phyloP scores from a whole-genome alignment of 2,888 invertebrate genomes.

The Theretra japonica region DNA sequence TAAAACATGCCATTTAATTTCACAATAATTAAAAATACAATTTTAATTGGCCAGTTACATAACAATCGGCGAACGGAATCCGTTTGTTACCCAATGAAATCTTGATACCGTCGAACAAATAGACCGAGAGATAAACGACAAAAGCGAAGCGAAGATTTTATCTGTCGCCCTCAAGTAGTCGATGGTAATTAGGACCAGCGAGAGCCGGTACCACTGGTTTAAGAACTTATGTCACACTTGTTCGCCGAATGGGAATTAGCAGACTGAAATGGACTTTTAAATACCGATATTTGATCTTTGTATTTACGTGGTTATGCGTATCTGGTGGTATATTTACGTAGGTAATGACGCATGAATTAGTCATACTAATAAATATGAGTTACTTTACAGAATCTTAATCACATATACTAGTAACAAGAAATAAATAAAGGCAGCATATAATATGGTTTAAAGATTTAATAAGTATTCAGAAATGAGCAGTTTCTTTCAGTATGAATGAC shows the following conservation, averaged over 20 bases:
- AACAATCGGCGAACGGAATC: constrained; percentile 56
- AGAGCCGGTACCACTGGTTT: constrained; percentile 29
- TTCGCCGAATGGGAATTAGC: constrained; percentile 27
- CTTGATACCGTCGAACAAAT: constrained; percentile 70
- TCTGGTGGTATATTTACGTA: too few relatives aligned
- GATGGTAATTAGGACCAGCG: constrained; percentile 55
- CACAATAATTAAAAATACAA: constrained; percentile 13
- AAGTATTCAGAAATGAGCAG: too few relatives aligned
- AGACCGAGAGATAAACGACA: constrained; percentile 67
- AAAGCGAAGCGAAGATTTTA: constrained; percentile 61
- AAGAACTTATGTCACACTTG: constrained; percentile 32
- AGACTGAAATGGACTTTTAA: background rate
- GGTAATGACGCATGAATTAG: too few relatives aligned
- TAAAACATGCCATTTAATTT: background rate
- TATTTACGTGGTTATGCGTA: too few relatives aligned
- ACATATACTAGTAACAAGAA: too few relatives aligned
- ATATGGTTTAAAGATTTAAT: too few relatives aligned
- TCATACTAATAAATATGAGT: too few relatives aligned
- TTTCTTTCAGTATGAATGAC: too few relatives aligned
- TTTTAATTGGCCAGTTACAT: constrained; percentile 50
- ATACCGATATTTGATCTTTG: too few relatives aligned
- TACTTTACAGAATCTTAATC: too few relatives aligned
- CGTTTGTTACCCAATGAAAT: constrained; percentile 64
- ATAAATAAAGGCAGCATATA: too few relatives aligned
- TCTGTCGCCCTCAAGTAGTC: constrained; percentile 60